These are phyloP conservation scores for Polia nebulosa DNA, from an alignment of 2,888 invertebrate genomes.

Conservation along the genomic window DNA sequence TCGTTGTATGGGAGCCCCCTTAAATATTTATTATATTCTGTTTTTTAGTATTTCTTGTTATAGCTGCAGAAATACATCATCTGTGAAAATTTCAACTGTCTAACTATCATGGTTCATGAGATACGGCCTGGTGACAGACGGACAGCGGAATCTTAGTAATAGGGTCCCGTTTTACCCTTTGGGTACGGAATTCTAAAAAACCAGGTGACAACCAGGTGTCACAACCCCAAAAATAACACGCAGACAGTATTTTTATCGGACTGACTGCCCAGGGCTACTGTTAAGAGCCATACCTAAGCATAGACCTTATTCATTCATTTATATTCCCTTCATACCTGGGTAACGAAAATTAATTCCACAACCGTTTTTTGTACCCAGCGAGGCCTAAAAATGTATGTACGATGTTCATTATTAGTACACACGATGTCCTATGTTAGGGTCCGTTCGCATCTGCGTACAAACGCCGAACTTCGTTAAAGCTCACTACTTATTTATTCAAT, in stretches of 20 bases:
- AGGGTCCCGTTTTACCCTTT: too few species aligned
- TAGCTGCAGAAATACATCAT: too few species aligned
- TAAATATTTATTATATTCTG: too few species aligned
- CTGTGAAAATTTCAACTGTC: too few species aligned
- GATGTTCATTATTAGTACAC: constrained; percentile 42
- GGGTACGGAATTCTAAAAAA: not conserved
- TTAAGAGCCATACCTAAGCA: constrained; percentile 18
- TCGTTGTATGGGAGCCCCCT: too few species aligned
- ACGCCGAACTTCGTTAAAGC: too few species aligned
- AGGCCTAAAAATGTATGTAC: constrained; percentile 49
- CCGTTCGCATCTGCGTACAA: constrained; percentile 1
- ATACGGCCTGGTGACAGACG: too few species aligned
- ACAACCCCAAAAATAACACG: not conserved
- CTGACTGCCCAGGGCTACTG: not conserved
- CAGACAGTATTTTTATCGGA: not conserved
- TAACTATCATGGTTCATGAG: too few species aligned
- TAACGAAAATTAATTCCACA: constrained; percentile 54
- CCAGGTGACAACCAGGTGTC: not conserved
- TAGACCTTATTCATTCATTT: constrained; percentile 30
- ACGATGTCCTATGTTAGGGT: constrained; percentile 30
- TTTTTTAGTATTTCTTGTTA: too few species aligned
- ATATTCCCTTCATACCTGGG: constrained; percentile 40
- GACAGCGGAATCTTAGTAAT: too few species aligned
- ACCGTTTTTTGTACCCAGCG: constrained; percentile 46
- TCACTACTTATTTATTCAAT: too few species aligned